phyloP scores from a whole-genome alignment of 1,140 invertebrate genomes.

The Pteromalus puparum region DNA sequence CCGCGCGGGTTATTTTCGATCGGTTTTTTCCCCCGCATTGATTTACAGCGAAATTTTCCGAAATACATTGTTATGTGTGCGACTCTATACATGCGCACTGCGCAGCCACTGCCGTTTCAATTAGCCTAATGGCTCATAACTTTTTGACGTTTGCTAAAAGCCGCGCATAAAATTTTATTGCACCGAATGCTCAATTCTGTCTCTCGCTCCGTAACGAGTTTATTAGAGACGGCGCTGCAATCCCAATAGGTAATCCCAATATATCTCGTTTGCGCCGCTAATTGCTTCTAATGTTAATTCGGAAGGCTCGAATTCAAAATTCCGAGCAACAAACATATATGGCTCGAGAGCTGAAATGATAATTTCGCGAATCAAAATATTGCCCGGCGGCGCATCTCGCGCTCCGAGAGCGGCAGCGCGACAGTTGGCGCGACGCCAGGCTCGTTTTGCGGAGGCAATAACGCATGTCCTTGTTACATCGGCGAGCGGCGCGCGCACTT shows the following conservation, averaged over 20 bases:
- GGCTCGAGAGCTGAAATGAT: not conserved
- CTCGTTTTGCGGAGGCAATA: constrained; percentile 51
- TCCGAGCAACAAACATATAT: too few relatives aligned
- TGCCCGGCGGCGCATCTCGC: not conserved
- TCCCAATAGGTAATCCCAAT: too few relatives aligned
- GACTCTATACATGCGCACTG: too few relatives aligned
- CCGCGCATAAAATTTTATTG: constrained; percentile 13
- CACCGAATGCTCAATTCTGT: constrained; percentile 11
- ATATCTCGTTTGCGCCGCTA: too few relatives aligned
- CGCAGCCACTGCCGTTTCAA: not conserved
- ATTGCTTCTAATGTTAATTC: too few relatives aligned
- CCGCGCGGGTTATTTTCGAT: not conserved
- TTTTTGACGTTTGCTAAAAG: constrained; percentile 41
- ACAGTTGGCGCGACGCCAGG: constrained; percentile 30
- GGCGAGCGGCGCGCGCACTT: not conserved
- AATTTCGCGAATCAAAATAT: not conserved
- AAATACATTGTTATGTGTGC: not conserved
- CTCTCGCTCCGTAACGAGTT: not conserved
- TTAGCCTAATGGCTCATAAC: constrained; percentile 26
- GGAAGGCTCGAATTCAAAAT: too few relatives aligned
- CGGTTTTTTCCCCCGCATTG: not conserved
- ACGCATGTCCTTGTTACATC: constrained; percentile 47
- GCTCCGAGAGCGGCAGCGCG: not conserved
- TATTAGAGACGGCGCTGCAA: too few relatives aligned
- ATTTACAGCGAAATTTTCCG: constrained; percentile 13